These are phyloP conservation scores for Drosophila rhopaloa DNA, from an alignment of 1,140 invertebrate genomes.

Conservation along the genomic window DNA sequence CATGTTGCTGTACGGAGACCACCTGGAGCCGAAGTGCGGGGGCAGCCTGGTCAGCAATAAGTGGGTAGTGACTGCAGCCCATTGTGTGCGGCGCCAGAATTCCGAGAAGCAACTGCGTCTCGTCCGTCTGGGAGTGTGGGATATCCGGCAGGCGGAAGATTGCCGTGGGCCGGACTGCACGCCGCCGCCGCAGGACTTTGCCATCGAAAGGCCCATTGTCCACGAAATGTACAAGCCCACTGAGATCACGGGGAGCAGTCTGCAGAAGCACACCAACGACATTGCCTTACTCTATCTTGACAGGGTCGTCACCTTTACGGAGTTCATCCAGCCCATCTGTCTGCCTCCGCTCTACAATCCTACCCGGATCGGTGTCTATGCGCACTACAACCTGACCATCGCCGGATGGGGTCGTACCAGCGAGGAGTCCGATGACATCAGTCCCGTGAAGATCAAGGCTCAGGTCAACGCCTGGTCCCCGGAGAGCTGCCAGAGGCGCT, in stretches of 20 bases:
- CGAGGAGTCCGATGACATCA: constrained; percentile 3
- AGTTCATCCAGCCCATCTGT: constrained; percentile 50
- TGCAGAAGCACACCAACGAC: constrained; percentile 20
- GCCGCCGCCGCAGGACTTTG: constrained; percentile 19
- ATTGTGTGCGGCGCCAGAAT: constrained; percentile 26
- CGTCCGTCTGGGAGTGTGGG: constrained; percentile 58
- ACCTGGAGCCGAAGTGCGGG: constrained; percentile 37
- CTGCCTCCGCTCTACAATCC: constrained; percentile 12
- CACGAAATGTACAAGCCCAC: constrained; percentile 38
- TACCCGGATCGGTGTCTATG: constrained; percentile 13
- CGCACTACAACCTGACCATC: constrained; percentile 45
- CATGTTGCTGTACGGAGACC: constrained; percentile 41
- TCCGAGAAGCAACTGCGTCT: background rate
- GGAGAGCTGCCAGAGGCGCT: constrained; percentile 11
- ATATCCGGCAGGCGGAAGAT: constrained; percentile 14
- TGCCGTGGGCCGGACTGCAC: background rate
- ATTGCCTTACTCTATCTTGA: constrained; percentile 45
- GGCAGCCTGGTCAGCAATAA: constrained; percentile 42
- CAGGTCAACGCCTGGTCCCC: constrained; percentile 13
- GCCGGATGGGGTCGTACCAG: constrained; percentile 59
- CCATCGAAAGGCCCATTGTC: constrained; percentile 27
- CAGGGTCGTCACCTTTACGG: constrained; percentile 8
- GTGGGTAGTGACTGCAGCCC: constrained; percentile 59
- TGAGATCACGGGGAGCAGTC: background rate
- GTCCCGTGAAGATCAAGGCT: constrained; percentile 45